These are phyloP conservation scores for Pteria penguin DNA, from an alignment of 2,888 invertebrate genomes.

Conservation along the genomic window DNA sequence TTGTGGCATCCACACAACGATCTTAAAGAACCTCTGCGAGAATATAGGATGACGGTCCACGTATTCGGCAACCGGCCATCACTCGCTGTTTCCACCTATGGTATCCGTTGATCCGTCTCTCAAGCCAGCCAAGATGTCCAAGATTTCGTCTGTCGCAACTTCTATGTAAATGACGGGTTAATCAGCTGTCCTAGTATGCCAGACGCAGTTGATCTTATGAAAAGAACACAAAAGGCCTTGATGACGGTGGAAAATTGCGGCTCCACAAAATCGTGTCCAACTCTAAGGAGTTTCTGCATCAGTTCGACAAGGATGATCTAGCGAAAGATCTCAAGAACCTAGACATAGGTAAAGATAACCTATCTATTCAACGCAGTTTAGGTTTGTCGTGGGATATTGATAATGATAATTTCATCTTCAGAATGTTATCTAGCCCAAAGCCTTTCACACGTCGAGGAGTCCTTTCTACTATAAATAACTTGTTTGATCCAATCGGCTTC, in stretches of 20 bases:
- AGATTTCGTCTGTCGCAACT: not conserved
- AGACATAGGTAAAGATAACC: constrained; percentile 3
- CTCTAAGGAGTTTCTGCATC: constrained; percentile 29
- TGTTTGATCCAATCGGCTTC: constrained; percentile 31
- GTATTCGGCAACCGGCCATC: not conserved
- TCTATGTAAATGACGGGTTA: not conserved
- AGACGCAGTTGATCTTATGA: not conserved
- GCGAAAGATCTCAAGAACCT: constrained; percentile 18
- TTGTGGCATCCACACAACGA: not conserved
- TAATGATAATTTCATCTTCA: constrained; percentile 43
- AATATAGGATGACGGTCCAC: not conserved
- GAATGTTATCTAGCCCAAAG: constrained; percentile 1
- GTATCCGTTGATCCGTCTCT: not conserved
- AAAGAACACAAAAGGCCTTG: not conserved
- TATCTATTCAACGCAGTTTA: constrained; percentile 46
- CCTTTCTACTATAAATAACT: constrained; percentile 42
- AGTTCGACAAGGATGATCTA: constrained; percentile 41
- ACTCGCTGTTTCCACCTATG: not conserved
- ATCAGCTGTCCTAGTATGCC: not conserved
- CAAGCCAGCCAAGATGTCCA: not conserved
- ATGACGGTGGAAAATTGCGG: constrained; percentile 36
- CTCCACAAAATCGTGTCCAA: constrained; percentile 53
- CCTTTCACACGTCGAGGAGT: constrained; percentile 45
- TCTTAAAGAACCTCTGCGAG: not conserved
- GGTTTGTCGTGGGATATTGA: constrained; percentile 53